phyloP scores from a whole-genome alignment of 1,140 invertebrate genomes.

The Lepeophtheirus salmonis region DNA sequence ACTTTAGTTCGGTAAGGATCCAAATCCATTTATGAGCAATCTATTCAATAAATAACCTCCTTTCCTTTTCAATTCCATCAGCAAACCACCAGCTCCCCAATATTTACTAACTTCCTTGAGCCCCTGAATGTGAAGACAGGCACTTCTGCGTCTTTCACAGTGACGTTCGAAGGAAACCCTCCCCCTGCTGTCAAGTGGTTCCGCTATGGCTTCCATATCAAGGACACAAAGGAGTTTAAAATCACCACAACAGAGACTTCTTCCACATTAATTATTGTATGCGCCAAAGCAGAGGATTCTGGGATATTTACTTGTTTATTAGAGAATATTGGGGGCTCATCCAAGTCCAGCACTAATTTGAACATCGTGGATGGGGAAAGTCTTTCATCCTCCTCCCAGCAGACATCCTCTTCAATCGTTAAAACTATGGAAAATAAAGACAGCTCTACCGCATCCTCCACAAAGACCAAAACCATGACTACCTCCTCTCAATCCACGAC shows the following conservation, averaged over 20 bases:
- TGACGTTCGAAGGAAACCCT: slow-evolving; percentile 45
- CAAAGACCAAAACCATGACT: not conserved
- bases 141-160: slow-evolving; percentile 40
- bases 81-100: slow-evolving; percentile 35
- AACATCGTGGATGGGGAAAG: slow-evolving; percentile 34
- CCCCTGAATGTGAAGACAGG: slow-evolving; percentile 41
- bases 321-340: slow-evolving; percentile 50
- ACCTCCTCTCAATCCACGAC: not conserved
- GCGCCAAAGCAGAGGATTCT: slow-evolving; percentile 43
- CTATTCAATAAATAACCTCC: not conserved
- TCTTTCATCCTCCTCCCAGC: not conserved
- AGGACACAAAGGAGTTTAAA: slow-evolving; percentile 38
- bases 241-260: slow-evolving; percentile 39
- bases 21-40: not conserved
- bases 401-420: not conserved
- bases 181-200: slow-evolving; percentile 53
- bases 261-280: slow-evolving; percentile 43
- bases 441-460: not conserved
- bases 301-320: slow-evolving; percentile 60
- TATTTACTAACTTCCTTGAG: slow-evolving; percentile 46
- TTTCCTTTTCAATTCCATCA: not conserved
- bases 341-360: slow-evolving; percentile 52
- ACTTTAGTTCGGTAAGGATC: slow-evolving; percentile 5
- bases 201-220: slow-evolving; percentile 46
- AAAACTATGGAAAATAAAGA: not conserved